These are phyloP conservation scores for Molossus molossus DNA, from an alignment of 2,797 vertebrate genomes.

Conservation along the genomic window DNA sequence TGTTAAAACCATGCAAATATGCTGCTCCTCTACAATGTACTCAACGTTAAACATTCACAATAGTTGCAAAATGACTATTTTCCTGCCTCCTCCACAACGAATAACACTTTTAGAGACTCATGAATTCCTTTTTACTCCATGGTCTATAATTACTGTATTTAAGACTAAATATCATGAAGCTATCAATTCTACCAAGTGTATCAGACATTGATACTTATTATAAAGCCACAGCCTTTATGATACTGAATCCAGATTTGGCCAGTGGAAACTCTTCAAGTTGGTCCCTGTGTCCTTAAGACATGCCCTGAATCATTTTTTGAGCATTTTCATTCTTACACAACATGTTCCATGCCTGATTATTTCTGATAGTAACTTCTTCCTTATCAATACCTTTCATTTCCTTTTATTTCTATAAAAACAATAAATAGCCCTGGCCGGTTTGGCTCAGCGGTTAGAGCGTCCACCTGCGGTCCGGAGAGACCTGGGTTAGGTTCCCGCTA, in stretches of 20 bases:
- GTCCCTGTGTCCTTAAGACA: background rate
- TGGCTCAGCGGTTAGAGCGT: too few relatives aligned
- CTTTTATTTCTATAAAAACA: constrained; percentile 26
- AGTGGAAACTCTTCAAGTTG: background rate
- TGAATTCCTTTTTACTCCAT: background rate
- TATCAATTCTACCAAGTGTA: background rate
- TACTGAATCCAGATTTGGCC: constrained; percentile 14
- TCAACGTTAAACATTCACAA: background rate
- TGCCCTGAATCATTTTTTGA: background rate
- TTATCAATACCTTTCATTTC: background rate
- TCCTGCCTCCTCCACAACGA: background rate
- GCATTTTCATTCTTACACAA: background rate
- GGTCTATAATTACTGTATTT: background rate
- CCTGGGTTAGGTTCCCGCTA: too few relatives aligned
- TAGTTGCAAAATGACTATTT: background rate
- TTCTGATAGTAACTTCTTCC: background rate
- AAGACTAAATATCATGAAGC: background rate
- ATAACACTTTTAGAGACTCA: background rate
- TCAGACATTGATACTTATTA: background rate
- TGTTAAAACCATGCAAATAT: background rate
- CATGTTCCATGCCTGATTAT: background rate
- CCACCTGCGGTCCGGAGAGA: too few relatives aligned
- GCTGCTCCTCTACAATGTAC: background rate
- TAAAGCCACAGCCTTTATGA: background rate
- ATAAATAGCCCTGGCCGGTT: background rate